Percentiles rank a stretch among this genome's conserved stretches.
phyloP scores from a whole-genome alignment of 1,140 invertebrate genomes.

The Saccostrea echinata region DNA sequence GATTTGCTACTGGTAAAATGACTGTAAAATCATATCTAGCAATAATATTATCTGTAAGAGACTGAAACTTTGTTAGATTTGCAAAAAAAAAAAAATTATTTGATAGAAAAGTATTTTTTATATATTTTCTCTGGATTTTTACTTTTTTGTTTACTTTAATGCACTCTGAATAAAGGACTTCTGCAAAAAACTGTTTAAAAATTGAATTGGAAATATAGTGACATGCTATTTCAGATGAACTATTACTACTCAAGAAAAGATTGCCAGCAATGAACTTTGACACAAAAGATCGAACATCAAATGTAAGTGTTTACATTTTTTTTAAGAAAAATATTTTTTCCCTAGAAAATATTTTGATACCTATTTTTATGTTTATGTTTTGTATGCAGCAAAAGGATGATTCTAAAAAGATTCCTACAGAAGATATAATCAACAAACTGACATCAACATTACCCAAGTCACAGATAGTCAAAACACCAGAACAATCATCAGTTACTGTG shows the following conservation, averaged over 20 bases:
- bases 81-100: too few species aligned
- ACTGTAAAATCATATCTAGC: too few species aligned
- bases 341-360: not conserved
- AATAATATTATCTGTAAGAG: too few species aligned
- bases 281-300: slow-evolving; percentile 63
- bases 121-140: too few species aligned
- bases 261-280: slow-evolving; percentile 68
- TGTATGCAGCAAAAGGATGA: slow-evolving; percentile 69
- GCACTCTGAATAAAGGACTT: too few species aligned
- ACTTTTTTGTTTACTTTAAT: too few species aligned
- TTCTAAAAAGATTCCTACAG: slow-evolving; percentile 71
- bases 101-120: too few species aligned
- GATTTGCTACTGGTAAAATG: too few species aligned
- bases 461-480: slow-evolving; percentile 60
- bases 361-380: not conserved
- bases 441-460: slow-evolving; percentile 73
- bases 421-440: slow-evolving; percentile 73
- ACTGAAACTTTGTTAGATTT: too few species aligned
- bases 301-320: slow-evolving; percentile 49
- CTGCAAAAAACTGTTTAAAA: too few species aligned
- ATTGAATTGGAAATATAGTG: not conserved
- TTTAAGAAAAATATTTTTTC: not conserved
- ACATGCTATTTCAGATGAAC: slow-evolving; percentile 74
- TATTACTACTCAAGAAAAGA: slow-evolving; percentile 76
- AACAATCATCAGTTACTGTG: slow-evolving; percentile 62